Evolutionary conservation across 1,140 invertebrate genomes (phyloP), one percentile per base, ranked within the genome.

Genomic region (Bombus haemorrhoidalis): DNA sequence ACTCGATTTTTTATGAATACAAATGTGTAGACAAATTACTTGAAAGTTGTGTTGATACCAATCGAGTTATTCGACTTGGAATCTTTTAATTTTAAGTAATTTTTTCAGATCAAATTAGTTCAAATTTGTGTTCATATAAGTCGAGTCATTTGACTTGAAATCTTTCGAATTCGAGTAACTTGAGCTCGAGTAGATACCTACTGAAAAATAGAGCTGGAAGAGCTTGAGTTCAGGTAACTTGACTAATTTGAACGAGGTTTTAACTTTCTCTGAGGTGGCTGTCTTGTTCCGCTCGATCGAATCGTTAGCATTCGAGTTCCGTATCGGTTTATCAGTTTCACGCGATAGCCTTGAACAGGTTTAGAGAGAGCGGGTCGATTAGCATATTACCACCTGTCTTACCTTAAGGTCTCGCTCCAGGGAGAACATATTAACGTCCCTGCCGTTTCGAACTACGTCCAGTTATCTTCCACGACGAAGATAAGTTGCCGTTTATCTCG

Each of bases 331-430:
- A 90, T 90, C 89, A 85, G 89, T 89, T 68, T 71, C 81, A 47
- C 62, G 75, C 83, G 86, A 86, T 87, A 81, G 71, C 66, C 72
- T 73, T 83, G 76, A 90, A 90, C 89, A 90, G 89, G 89, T 90
- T 90, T 80, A 89, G 53, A 75, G 68, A 68, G 62, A 80, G 77
- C 64, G 62, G 79, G 41, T 62, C 66, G 78, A 90, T 90, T 90
- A 90, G 86, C 89, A 90, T 90, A 90, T 87, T 88, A 90, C 89
- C 89, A 88, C 82, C 88, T 90, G 89, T 87, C 80, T 57, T 69
- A 68, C 47, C 18, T 80, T 75, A 62, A n/a, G 76, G 41, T 66
- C 43, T 79, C 72, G 43, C 71, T 53, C 34, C 34, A 43, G 86
- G 79, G 69, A 82, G 64, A 69, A 41, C 74, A 71, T 89, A 86